phyloP scores from a whole-genome alignment of 2,113 vertebrate genomes.

The Tapirus terrestris region DNA sequence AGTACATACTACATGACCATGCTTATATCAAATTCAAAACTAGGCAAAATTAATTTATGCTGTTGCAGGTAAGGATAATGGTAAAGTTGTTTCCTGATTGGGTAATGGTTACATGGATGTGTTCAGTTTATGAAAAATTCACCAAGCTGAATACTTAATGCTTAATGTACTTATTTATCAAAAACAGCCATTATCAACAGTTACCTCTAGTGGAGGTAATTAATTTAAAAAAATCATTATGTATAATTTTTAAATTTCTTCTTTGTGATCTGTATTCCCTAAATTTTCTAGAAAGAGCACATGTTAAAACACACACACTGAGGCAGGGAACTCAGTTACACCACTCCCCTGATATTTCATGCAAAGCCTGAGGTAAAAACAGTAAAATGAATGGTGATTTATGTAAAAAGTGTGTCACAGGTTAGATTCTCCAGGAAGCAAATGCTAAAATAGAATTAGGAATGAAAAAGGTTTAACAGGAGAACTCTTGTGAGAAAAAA shows the following conservation, averaged over 20 bases:
- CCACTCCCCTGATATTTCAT: not conserved
- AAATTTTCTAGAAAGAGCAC: not conserved
- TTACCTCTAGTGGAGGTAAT: not conserved
- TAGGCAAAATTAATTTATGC: not conserved
- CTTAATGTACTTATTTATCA: not conserved
- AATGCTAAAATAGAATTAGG: not conserved
- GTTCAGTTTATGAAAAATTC: not conserved
- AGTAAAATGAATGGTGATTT: constrained; percentile 10
- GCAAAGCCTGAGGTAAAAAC: not conserved
- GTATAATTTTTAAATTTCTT: not conserved
- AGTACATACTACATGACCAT: not conserved
- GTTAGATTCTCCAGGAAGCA: not conserved
- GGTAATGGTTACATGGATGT: not conserved
- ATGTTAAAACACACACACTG: not conserved
- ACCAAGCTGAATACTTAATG: not conserved
- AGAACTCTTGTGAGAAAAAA: not conserved
- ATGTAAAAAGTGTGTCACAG: not conserved
- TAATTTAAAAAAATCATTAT: not conserved
- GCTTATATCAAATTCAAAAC: not conserved
- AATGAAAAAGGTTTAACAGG: not conserved
- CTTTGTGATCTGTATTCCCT: not conserved
- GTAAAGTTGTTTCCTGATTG: not conserved
- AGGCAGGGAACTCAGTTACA: not conserved
- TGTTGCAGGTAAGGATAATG: not conserved
- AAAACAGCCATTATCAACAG: not conserved